phyloP scores from a whole-genome alignment of 2,888 invertebrate genomes.

The Acleris laterana region DNA sequence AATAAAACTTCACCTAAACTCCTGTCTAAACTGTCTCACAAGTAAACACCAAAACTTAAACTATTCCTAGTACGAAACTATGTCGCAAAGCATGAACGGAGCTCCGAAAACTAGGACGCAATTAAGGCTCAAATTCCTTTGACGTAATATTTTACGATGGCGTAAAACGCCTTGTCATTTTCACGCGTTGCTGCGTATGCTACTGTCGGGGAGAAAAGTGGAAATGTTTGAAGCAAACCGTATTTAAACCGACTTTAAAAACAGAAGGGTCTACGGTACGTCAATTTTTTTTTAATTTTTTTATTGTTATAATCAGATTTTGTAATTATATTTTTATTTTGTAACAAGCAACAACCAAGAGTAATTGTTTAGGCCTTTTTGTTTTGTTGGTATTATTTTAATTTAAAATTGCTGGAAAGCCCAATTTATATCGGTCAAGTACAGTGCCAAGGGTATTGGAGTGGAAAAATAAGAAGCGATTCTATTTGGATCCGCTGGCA shows the following conservation, averaged over 20 bases:
- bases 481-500: too few species aligned
- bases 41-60: background rate
- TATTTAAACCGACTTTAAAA: background rate
- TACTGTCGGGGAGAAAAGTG: constrained; percentile 40
- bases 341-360: too few species aligned
- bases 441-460: too few species aligned
- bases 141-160: constrained; percentile 54
- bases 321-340: too few species aligned
- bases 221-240: constrained; percentile 8
- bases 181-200: constrained; percentile 47
- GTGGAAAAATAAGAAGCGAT: too few species aligned
- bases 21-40: background rate
- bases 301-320: too few species aligned
- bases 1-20: background rate
- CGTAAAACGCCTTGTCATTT: constrained; percentile 60
- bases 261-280: too few species aligned
- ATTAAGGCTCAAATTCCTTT: constrained; percentile 46
- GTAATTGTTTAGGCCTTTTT: too few species aligned
- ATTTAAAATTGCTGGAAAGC: too few species aligned
- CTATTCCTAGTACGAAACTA: constrained; percentile 27
- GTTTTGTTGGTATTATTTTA: too few species aligned
- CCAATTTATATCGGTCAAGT: too few species aligned
- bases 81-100: constrained; percentile 14
- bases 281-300: too few species aligned
- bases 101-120: constrained; percentile 37